Evolutionary conservation across 2,888 invertebrate species (phyloP).

Genomic region (Polydrusus tereticollis): DNA sequence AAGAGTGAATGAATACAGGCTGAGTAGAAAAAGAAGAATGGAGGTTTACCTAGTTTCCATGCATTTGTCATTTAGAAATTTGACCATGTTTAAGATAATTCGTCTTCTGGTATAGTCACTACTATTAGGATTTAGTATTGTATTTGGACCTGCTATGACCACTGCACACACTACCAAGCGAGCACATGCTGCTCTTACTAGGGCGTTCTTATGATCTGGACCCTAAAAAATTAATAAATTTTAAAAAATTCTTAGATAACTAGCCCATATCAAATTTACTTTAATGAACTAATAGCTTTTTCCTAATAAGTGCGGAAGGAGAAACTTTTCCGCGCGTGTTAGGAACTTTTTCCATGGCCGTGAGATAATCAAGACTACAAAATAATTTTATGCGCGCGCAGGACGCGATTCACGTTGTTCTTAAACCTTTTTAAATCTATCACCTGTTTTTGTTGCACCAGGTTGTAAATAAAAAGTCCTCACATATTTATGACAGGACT

Average conservation of each 20-base stretch:
- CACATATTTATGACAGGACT: no score
- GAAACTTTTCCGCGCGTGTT: no score
- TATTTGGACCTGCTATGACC: constrained; percentile 74
- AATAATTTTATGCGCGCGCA: no score
- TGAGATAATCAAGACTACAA: no score
- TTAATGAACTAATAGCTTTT: background rate
- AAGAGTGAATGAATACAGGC: no score
- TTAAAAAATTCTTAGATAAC: background rate
- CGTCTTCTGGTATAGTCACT: constrained; percentile 70
- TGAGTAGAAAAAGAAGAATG: background rate
- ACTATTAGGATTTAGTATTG: constrained; percentile 70
- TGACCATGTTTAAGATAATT: constrained; percentile 68
- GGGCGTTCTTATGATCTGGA: constrained; percentile 74
- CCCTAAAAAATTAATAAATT: constrained; percentile 52
- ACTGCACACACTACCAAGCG: constrained; percentile 75
- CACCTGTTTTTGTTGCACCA: no score
- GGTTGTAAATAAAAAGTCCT: no score
- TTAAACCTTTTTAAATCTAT: no score
- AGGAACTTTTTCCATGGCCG: no score
- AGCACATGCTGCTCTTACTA: constrained; percentile 77
- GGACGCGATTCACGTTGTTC: no score
- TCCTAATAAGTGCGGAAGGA: no score
- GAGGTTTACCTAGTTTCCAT: constrained; percentile 67
- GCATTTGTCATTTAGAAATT: constrained; percentile 70
- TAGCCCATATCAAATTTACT: background rate